These are phyloP conservation scores for Channa argus DNA, from an alignment of 2,113 vertebrate species.

Conservation along the genomic window DNA sequence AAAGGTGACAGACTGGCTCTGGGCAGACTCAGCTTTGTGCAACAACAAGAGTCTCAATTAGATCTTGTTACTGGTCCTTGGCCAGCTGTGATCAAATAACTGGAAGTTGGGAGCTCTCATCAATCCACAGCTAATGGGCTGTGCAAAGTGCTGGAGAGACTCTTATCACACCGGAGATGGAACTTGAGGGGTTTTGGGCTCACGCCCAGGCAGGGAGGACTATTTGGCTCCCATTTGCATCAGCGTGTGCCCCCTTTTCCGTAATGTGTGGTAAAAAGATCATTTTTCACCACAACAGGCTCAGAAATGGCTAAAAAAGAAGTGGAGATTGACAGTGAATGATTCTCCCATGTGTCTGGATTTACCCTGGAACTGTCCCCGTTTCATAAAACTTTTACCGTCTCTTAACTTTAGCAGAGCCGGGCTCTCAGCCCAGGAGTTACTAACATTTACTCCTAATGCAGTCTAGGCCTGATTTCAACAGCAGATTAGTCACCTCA, in stretches of 20 bases:
- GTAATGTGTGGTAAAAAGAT: background rate
- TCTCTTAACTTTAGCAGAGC: slow-evolving; percentile 28
- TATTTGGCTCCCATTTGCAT: slow-evolving; percentile 51
- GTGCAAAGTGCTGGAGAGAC: slow-evolving; percentile 41
- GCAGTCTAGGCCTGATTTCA: slow-evolving; percentile 25
- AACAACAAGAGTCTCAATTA: slow-evolving; percentile 19
- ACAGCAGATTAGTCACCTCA: slow-evolving; percentile 33
- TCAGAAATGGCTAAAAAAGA: slow-evolving; percentile 20
- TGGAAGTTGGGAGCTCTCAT: slow-evolving; percentile 44
- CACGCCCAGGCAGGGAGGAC: slow-evolving; percentile 29
- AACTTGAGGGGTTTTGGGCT: slow-evolving; percentile 42
- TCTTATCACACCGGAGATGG: slow-evolving; percentile 48
- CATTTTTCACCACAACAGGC: slow-evolving; percentile 23
- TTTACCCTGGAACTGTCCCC: slow-evolving; percentile 2
- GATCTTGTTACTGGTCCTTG: slow-evolving; percentile 44
- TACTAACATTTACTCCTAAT: slow-evolving; percentile 44
- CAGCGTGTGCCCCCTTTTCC: slow-evolving; percentile 26
- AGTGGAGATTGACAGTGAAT: slow-evolving; percentile 21
- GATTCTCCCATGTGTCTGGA: slow-evolving; percentile 10
- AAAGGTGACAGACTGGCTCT: background rate
- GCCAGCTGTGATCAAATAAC: slow-evolving; percentile 55
- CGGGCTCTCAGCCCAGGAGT: slow-evolving; percentile 33
- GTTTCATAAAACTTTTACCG: slow-evolving; percentile 49
- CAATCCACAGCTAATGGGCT: slow-evolving; percentile 60
- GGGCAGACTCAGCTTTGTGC: slow-evolving; percentile 11